A percentile compares a stretch with the other conserved stretches of the same genome.
phyloP scores from a whole-genome alignment of 1,140 invertebrate species.

The Bombyx mandarina region DNA sequence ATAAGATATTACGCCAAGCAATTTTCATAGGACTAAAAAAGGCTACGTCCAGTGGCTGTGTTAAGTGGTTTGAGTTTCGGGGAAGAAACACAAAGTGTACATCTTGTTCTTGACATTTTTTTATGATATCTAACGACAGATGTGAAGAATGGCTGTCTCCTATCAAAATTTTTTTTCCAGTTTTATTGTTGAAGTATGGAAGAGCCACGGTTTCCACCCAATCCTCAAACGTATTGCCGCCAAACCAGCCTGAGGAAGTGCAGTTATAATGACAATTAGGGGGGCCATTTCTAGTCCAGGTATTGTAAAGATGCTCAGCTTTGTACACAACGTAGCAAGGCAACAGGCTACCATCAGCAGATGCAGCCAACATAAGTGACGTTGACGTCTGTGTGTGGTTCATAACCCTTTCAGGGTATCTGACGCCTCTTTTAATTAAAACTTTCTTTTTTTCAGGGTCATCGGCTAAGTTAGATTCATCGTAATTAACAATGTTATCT shows the following conservation, averaged over 20 bases:
- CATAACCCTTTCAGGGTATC: constrained; percentile 1
- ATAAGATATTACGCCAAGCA: background rate
- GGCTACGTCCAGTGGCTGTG: background rate
- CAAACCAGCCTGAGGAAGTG: constrained; percentile 2
- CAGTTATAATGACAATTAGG: background rate
- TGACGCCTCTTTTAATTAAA: background rate
- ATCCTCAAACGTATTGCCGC: background rate
- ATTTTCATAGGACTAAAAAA: too few relatives aligned
- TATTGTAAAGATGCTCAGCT: background rate
- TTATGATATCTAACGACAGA: constrained; percentile 1
- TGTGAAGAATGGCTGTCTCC: constrained; percentile 2
- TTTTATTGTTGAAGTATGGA: background rate
- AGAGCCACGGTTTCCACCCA: background rate
- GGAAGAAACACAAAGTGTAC: constrained; percentile 12
- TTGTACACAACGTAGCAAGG: constrained; percentile 5
- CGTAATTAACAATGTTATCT: background rate
- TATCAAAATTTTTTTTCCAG: constrained; percentile 1
- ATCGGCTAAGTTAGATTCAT: constrained; percentile 3
- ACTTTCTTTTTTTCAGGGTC: constrained; percentile 1
- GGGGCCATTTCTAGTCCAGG: constrained; percentile 5
- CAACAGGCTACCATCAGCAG: constrained; percentile 1
- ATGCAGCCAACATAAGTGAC: background rate
- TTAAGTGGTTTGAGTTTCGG: background rate
- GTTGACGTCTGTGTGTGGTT: background rate
- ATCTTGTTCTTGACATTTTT: constrained; percentile 1